Percentiles rank a stretch among this genome's conserved stretches.
Conservation (phyloP, 2,113 vertebrate genomes). For the Ageneiosus marmoratus region DNA sequence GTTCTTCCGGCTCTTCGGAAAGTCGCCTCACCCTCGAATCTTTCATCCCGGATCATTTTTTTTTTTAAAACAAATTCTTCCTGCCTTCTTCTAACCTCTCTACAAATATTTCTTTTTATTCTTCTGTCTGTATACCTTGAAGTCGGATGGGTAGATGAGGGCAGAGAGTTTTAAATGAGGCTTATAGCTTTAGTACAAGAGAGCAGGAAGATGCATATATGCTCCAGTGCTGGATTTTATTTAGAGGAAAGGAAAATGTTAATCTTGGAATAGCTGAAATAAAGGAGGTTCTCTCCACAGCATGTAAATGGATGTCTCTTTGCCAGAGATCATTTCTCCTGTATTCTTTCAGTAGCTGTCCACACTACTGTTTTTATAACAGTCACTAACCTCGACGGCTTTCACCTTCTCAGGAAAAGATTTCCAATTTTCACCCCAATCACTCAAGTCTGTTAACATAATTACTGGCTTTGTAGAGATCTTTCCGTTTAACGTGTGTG, state of each 20-base stretch:
- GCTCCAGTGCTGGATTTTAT: constrained; percentile 4
- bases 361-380: constrained; percentile 16
- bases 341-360: background rate
- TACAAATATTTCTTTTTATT: constrained; percentile 3
- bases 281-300: constrained; percentile 29
- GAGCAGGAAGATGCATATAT: background rate
- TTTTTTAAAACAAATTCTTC: background rate
- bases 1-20: constrained; percentile 38
- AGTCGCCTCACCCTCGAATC: constrained; percentile 28
- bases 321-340: constrained; percentile 3
- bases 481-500: constrained; percentile 30
- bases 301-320: constrained; percentile 20
- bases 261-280: constrained; percentile 50
- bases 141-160: constrained; percentile 6
- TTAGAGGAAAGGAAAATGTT: constrained; percentile 51
- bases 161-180: constrained; percentile 5
- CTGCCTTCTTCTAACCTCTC: background rate
- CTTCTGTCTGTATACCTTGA: background rate
- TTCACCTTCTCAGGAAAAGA: constrained; percentile 27
- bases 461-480: constrained; percentile 34
- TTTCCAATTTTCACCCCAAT: constrained; percentile 31
- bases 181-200: background rate
- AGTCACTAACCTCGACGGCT: constrained; percentile 25
- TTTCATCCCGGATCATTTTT: background rate
- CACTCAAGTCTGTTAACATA: constrained; percentile 32